Evolutionary conservation across 2,888 invertebrate species (phyloP), one percentile per base, ranked within the genome.

Genomic region (Eupeodes luniger): DNA sequence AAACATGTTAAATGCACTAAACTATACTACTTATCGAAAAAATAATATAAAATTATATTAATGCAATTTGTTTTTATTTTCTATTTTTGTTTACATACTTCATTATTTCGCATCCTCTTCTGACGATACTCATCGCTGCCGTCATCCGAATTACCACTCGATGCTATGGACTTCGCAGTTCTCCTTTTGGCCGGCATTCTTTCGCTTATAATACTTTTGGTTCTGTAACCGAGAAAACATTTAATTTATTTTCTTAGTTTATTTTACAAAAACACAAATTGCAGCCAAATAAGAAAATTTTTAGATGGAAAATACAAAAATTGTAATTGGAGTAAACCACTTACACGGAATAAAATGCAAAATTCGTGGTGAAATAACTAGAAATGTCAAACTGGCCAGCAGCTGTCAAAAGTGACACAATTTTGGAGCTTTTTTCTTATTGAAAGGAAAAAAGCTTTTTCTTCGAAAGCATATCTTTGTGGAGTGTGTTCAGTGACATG

Each of bases 91-190:
- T 74, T 62, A 87, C 81, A 90, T 91, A 93, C 94, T 91, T 93
- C 92, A 90, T 93, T 93, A 85, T 93, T 93, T 87, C 93, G 91
- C 90, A 92, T 90, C 89, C 93, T 91, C 91, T 93, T 93, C 85
- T 92, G 90, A 84, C 91, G 90, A 83, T 93, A 93, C 61, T 91
- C 91, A 53, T 91, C 92, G 78, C 91, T 91, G 47, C 91, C 90
- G 19, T 91, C 91, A 77, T 91, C 91, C 44, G 92, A 92, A 90
- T 91, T 91, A 16, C 90, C 90, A 49, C 91, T 91, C 27, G 85
- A 83, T 53, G 79, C 62, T 57, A 81, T 81, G 79, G 89, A 61
- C 77, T 87, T 79, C 67, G 90, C 90, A 91, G 92, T 92, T 81
- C 91, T 93, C 77, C 92, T 92, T 69, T 90, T 92, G 36, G 93